Evolutionary conservation across 2,113 vertebrate species (phyloP).

Genomic region (Phainopepla nitens): DNA sequence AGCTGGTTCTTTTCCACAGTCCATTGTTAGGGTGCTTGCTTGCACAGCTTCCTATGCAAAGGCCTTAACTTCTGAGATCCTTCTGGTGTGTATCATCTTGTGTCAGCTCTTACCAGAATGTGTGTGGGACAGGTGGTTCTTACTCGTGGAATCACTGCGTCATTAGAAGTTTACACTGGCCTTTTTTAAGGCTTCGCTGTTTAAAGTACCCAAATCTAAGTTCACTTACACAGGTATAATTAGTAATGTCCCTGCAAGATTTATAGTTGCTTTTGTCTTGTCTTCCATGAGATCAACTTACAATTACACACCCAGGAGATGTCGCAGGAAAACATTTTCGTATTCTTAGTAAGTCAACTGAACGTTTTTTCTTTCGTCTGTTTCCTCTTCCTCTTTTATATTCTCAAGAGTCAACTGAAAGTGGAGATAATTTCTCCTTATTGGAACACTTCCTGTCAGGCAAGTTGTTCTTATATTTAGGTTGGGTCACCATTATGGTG

Average conservation of each 20-base stretch:
- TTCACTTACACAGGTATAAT: not conserved
- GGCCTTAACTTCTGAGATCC: not conserved
- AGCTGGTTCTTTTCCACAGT: not conserved
- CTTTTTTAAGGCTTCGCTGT: not conserved
- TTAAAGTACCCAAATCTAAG: not conserved
- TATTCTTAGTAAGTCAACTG: not conserved
- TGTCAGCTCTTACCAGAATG: accelerated
- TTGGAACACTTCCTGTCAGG: slow-evolving; percentile 41
- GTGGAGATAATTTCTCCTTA: slow-evolving; percentile 22
- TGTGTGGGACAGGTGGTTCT: not conserved
- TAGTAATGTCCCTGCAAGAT: not conserved
- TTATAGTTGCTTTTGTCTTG: not conserved
- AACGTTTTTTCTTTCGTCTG: not conserved
- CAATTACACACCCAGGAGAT: not conserved
- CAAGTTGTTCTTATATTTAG: not conserved
- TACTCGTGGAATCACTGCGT: not conserved
- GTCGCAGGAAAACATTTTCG: not conserved
- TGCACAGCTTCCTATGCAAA: not conserved
- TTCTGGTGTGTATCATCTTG: not conserved
- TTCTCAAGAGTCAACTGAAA: slow-evolving; percentile 26
- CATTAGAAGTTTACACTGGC: accelerated
- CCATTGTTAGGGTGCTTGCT: not conserved
- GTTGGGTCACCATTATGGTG: not conserved
- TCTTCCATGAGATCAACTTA: not conserved
- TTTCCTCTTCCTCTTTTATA: not conserved